These are phyloP conservation scores for Zingel zingel DNA, from an alignment of 2,113 vertebrate species.

Conservation along the genomic window DNA sequence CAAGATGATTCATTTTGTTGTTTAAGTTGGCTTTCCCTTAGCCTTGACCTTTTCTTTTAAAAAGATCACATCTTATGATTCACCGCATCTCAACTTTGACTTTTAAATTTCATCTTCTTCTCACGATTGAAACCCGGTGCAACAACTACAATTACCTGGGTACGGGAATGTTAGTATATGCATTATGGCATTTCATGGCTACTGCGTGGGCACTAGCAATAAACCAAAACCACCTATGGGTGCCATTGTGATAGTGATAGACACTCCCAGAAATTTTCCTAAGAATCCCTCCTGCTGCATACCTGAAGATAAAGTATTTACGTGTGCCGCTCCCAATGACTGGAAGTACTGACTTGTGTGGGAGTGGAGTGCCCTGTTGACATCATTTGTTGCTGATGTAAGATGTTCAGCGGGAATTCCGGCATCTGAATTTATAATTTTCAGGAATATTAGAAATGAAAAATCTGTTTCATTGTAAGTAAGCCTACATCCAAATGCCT, in stretches of 20 bases:
- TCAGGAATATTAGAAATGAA: slow-evolving; percentile 42
- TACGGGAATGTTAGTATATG: slow-evolving; percentile 29
- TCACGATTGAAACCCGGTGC: slow-evolving; percentile 32
- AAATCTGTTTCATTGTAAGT: slow-evolving; percentile 21
- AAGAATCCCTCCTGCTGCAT: slow-evolving; percentile 51
- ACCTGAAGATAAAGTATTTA: slow-evolving; percentile 72
- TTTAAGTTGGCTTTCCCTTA: slow-evolving; percentile 3
- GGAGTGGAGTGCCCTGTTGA: slow-evolving; percentile 48
- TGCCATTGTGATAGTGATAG: slow-evolving; percentile 48
- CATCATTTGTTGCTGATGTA: slow-evolving; percentile 61
- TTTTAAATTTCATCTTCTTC: slow-evolving; percentile 49
- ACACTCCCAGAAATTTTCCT: slow-evolving; percentile 58
- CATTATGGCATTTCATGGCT: background rate
- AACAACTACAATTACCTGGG: slow-evolving; percentile 16
- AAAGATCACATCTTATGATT: slow-evolving; percentile 57
- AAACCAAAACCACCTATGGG: background rate
- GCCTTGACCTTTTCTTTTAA: slow-evolving; percentile 44
- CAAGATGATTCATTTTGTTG: background rate
- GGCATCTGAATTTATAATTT: slow-evolving; percentile 13
- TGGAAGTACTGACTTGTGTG: slow-evolving; percentile 65
- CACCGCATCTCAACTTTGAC: slow-evolving; percentile 56
- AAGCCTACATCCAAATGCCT: background rate
- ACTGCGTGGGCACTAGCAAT: slow-evolving; percentile 28
- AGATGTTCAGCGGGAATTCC: slow-evolving; percentile 43
- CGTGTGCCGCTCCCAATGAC: slow-evolving; percentile 57